Evolutionary conservation across 2,888 invertebrate species (phyloP), one percentile per base, ranked within the genome.

Genomic region (Orthosia gracilis): DNA sequence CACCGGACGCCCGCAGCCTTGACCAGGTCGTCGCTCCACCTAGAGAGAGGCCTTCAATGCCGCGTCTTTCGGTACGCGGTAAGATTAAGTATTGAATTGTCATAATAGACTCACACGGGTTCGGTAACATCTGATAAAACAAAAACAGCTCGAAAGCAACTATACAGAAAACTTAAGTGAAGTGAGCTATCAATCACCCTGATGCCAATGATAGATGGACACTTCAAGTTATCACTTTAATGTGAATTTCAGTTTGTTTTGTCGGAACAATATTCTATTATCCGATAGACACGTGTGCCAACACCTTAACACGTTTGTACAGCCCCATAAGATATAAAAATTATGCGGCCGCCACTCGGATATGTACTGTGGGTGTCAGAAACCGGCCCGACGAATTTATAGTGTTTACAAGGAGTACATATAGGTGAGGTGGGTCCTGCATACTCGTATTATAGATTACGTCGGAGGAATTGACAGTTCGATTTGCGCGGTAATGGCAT

Each of bases 261-360:
- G 1, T 2, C 18, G 5, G 18, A 40, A 58, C 5, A 50, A 17
- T 47, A 65, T 47, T 26, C 45, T 2, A 55, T 23, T 9, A 21
- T 21, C 52, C 45, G 2, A 62, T 58, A 49, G 11, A 65, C 49
- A 40, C 21, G 21, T 83, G 63, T 75, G 50, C 40, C 15, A 2
- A 12, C 21, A 58, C 47, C 84, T 58, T 84, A 13, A 66, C 40
- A 18, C 45, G 26, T 55, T 58, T 62, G 61, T 62, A 70, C 69
- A 67, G 57, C n/a, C 73, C 70, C 87, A 77, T 87, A 87, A 87
- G 85, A 73, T 78, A 84, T 62, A 78, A 78, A 78, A 84, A 87
- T 84, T 86, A 86, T 87, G 79, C 82, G 79, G 59, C 71, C 21
- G 59, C 74, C 69, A 59, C 49, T 66, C 49, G 57, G 57, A 67